A percentile compares a stretch with the other conserved stretches of the same genome.
Evolutionary conservation across 2,113 vertebrate species (phyloP).

Genomic region (Oenanthe oenanthe): DNA sequence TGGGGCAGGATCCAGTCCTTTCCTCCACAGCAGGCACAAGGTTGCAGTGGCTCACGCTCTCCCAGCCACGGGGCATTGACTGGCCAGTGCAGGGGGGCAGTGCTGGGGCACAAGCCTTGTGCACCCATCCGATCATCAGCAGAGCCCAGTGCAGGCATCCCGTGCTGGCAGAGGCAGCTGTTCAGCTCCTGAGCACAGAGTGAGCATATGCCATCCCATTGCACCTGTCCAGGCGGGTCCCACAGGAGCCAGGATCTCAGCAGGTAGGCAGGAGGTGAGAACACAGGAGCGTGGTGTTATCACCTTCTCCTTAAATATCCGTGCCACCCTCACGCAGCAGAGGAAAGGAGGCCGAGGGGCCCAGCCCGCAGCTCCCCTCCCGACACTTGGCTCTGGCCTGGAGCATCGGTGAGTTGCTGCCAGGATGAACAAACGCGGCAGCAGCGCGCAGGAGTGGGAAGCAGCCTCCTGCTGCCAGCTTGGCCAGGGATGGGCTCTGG

Average conservation of each 20-base stretch:
- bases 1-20: not conserved
- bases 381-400: not conserved
- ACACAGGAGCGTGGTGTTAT: not conserved
- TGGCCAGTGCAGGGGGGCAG: not conserved
- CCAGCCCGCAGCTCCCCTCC: not conserved
- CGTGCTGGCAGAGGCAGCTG: fast-evolving
- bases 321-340: not conserved
- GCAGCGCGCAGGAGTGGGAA: not conserved
- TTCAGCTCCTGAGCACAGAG: not conserved
- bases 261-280: not conserved
- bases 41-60: not conserved
- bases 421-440: not conserved
- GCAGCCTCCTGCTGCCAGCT: not conserved
- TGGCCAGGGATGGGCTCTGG: not conserved
- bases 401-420: not conserved
- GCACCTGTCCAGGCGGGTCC: not conserved
- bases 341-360: not conserved
- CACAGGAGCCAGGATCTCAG: not conserved
- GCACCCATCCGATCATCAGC: fast-evolving
- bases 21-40: fast-evolving
- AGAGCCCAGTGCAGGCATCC: not conserved
- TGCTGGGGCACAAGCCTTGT: fast-evolving
- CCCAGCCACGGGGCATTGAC: not conserved
- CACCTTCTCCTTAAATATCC: not conserved
- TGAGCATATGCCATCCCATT: not conserved